phyloP scores from a whole-genome alignment of 2,888 invertebrate genomes.

The Amblyjoppa fuscipennis region DNA sequence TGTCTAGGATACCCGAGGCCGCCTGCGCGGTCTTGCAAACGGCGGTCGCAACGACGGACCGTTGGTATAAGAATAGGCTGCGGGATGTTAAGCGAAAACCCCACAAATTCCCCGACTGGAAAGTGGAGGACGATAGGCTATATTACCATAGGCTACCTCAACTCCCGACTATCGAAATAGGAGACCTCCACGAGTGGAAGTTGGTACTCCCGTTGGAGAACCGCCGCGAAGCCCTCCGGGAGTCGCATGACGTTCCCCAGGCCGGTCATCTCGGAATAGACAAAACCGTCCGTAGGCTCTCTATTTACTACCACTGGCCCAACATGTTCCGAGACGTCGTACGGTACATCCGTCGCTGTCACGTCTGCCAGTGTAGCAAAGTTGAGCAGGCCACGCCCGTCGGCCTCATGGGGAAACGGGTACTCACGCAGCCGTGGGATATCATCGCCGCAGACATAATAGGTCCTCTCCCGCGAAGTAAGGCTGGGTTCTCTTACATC shows the following conservation, averaged over 20 bases:
- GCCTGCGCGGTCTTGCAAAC: not conserved
- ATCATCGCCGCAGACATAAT: slow-evolving; percentile 67
- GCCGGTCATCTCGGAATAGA: slow-evolving; percentile 72
- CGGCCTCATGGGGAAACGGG: slow-evolving; percentile 63
- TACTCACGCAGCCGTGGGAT: slow-evolving; percentile 60
- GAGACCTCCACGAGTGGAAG: slow-evolving; percentile 66
- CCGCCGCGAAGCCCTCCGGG: slow-evolving; percentile 20
- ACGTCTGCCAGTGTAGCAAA: slow-evolving; percentile 46
- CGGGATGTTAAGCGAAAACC: not conserved
- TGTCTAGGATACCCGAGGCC: slow-evolving; percentile 52
- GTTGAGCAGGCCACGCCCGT: slow-evolving; percentile 35
- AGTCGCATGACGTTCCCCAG: slow-evolving; percentile 70
- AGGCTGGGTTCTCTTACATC: slow-evolving; percentile 20
- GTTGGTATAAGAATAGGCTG: slow-evolving; percentile 46
- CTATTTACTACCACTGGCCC: slow-evolving; percentile 70
- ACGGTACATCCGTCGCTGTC: slow-evolving; percentile 67
- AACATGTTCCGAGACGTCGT: slow-evolving; percentile 64
- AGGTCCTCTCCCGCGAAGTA: slow-evolving; percentile 68
- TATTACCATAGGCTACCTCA: slow-evolving; percentile 39
- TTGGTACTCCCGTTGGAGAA: slow-evolving; percentile 53
- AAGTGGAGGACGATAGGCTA: slow-evolving; percentile 1
- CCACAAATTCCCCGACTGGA: slow-evolving; percentile 38
- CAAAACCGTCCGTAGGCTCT: slow-evolving; percentile 61
- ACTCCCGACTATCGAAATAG: not conserved
- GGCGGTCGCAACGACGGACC: not conserved